A percentile compares a stretch with the other conserved stretches of the same genome.
Evolutionary conservation across 2,888 invertebrate genomes (phyloP).

Genomic region (Reticulitermes lucifugus): DNA sequence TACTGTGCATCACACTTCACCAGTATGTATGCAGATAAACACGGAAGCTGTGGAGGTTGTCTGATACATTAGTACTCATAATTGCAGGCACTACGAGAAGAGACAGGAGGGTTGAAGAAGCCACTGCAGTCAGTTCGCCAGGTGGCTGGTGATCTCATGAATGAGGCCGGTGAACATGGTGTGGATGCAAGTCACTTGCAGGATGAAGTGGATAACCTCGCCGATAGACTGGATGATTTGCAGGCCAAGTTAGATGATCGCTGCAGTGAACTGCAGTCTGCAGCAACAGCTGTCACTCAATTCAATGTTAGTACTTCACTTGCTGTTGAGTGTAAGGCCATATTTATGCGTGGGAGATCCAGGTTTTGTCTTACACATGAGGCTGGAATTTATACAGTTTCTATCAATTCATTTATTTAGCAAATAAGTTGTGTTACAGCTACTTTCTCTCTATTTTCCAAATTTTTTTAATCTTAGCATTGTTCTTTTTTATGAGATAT

Average conservation of each 20-base stretch:
- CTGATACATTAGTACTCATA: too few species aligned
- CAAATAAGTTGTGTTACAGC: too few species aligned
- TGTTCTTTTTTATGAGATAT: too few species aligned
- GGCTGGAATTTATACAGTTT: too few species aligned
- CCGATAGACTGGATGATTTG: slow-evolving; percentile 81
- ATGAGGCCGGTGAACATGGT: slow-evolving; percentile 80
- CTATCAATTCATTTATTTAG: too few species aligned
- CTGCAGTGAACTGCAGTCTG: slow-evolving; percentile 83
- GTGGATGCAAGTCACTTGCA: slow-evolving; percentile 81
- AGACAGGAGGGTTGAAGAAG: slow-evolving; percentile 80
- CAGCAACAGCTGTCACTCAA: slow-evolving; percentile 86
- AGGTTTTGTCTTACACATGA: too few species aligned
- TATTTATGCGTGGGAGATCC: too few species aligned
- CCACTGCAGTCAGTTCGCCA: slow-evolving; percentile 76
- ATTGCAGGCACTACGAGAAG: slow-evolving; percentile 75
- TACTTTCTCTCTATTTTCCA: too few species aligned
- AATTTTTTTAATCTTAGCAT: too few species aligned
- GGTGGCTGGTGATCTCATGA: slow-evolving; percentile 81
- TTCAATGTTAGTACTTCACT: slow-evolving; percentile 73
- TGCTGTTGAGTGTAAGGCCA: too few species aligned
- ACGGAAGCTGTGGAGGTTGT: background rate
- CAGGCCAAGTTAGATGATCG: slow-evolving; percentile 83
- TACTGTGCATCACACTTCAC: background rate
- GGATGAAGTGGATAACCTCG: slow-evolving; percentile 81
- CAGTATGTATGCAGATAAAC: background rate